Base-by-base conservation (phyloP, 92 coral and sea anemone genomes). In the Heliopora coerulea region DNA sequence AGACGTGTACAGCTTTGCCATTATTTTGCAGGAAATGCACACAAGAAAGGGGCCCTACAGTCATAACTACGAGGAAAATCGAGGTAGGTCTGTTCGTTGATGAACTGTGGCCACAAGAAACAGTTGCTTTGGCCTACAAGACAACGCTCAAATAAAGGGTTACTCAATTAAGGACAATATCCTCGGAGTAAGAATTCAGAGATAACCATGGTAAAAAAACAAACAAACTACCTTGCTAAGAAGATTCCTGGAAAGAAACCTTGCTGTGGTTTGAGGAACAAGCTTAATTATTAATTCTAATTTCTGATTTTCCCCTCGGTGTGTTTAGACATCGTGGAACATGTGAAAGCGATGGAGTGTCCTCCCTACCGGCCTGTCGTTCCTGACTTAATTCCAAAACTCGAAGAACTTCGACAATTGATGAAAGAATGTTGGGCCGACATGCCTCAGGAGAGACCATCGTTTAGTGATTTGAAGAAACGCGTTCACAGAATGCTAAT, bases 281-380 rank as follows among this genome's bases (percentile, higher is more conserved):
- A n/a, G n/a, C n/a, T n/a, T n/a, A n/a, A n/a, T n/a, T n/a, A n/a
- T n/a, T n/a, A n/a, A n/a, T n/a, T n/a, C n/a, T n/a, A n/a, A n/a
- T 37, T 37, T 37, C 42, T 11, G 42, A 37, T 4, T 37, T 37
- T 37, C 11, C 4, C 4, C 42, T 37, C 42, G 4, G 42, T 37
- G 42, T 46, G 52, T 46, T 4, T 58, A 91, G 97, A 89, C 12
- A 83, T 89, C n/a, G 56, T 87, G 37, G 86, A 89, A 74, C 88
- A 87, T 48, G 91, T 92, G 27, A 78, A 84, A 42, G 83, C 75
- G 15, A 62, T 75, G 49, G 96, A 92, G 74, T 84, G 89, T 40
- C 97, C 97, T 19, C 88, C 91, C 21, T 92, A 87, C 62, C 86
- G 97, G 15, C 97, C 97, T n/a, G 82, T 86, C 1, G 92, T 89